These are phyloP conservation scores for Bombus superbus DNA, from an alignment of 1,140 invertebrate species.

Conservation along the genomic window DNA sequence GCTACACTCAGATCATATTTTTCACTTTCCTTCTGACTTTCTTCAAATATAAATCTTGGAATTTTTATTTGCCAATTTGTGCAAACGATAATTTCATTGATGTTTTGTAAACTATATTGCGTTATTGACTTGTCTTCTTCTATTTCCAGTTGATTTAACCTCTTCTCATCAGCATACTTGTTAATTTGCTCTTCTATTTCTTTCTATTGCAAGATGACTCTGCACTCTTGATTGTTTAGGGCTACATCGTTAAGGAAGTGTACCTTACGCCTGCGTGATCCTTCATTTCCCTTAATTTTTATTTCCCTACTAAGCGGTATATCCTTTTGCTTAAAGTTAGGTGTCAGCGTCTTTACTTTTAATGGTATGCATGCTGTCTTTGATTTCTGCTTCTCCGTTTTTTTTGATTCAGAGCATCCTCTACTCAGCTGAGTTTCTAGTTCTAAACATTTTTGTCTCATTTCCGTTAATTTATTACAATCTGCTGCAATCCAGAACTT, in stretches of 20 bases:
- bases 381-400: neutral
- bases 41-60: neutral
- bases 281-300: neutral
- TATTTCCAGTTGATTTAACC: neutral
- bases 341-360: neutral
- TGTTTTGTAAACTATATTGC: neutral
- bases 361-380: neutral
- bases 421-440: neutral
- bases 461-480: neutral
- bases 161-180: neutral
- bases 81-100: fast-evolving
- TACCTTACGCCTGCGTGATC: neutral
- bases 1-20: neutral
- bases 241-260: neutral
- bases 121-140: too few relatives aligned
- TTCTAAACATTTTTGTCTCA: neutral
- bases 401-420: too few relatives aligned
- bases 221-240: neutral
- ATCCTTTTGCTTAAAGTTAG: neutral
- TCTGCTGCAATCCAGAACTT: neutral
- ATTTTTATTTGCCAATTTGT: constrained; percentile 31
- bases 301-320: neutral
- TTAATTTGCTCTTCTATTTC: neutral
- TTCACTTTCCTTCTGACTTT: too few relatives aligned
- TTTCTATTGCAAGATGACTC: neutral